These are phyloP conservation scores for Hippolais icterina DNA, from an alignment of 2,113 vertebrate species.

Conservation along the genomic window DNA sequence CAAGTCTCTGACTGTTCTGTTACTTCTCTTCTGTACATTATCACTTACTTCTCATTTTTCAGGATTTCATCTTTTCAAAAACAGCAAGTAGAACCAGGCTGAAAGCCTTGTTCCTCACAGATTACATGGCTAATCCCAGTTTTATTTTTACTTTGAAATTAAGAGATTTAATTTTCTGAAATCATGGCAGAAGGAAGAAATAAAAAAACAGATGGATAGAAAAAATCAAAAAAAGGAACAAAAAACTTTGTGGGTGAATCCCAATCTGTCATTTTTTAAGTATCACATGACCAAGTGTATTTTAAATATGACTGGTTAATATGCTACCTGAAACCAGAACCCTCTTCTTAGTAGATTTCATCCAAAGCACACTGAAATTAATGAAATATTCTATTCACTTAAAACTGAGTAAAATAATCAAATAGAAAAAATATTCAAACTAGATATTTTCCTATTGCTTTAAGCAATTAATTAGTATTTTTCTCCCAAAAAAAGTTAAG, in stretches of 20 bases:
- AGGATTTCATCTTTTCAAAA: background rate
- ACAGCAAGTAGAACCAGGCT: background rate
- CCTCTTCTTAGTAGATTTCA: background rate
- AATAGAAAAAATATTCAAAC: background rate
- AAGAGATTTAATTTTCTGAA: background rate
- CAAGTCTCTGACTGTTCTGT: background rate
- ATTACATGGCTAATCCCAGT: background rate
- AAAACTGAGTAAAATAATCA: background rate
- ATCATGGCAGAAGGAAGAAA: background rate
- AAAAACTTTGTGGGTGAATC: conserved; percentile 21
- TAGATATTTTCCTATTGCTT: background rate
- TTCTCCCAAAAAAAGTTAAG: background rate
- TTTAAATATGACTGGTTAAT: background rate
- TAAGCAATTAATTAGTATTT: background rate
- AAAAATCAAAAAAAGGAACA: background rate
- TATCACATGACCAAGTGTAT: background rate
- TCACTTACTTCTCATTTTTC: background rate
- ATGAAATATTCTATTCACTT: background rate
- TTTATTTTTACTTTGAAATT: background rate
- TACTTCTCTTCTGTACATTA: background rate
- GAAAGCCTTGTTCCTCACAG: background rate
- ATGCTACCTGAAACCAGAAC: background rate
- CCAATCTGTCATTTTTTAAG: background rate
- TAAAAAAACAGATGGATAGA: conserved; percentile 19
- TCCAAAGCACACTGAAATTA: background rate